Percentiles rank a stretch among this genome's conserved stretches.
phyloP scores from a whole-genome alignment of 2,888 invertebrate species.

The Cabera pusaria region DNA sequence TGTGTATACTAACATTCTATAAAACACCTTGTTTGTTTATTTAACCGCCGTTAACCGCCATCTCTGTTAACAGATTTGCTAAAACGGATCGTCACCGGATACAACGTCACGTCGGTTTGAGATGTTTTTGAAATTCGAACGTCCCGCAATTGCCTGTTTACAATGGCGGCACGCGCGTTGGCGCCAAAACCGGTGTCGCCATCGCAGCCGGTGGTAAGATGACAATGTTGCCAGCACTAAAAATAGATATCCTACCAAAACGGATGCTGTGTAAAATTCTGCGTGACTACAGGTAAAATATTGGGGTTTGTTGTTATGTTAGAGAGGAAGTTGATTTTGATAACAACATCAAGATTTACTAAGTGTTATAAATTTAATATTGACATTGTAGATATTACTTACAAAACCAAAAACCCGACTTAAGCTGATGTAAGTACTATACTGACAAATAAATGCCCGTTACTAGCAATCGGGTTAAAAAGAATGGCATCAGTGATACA shows the following conservation, averaged over 20 bases:
- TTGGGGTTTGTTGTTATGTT: conserved; percentile 32
- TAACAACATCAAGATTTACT: conserved; percentile 12
- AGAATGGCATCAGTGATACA: no score
- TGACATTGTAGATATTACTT: conserved; percentile 9
- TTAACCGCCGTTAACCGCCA: conserved; percentile 14
- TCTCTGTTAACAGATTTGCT: conserved; percentile 29
- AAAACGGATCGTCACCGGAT: conserved; percentile 74
- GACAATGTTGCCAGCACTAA: conserved; percentile 75
- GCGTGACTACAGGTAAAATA: conserved; percentile 43
- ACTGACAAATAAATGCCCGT: no score
- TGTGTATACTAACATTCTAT: conserved; percentile 14
- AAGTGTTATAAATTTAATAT: conserved; percentile 18
- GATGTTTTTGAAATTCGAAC: conserved; percentile 80
- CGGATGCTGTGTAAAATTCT: conserved; percentile 32
- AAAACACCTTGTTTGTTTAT: conserved; percentile 17
- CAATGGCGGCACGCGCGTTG: conserved; percentile 72
- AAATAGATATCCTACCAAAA: conserved; percentile 59
- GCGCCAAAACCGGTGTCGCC: conserved; percentile 71
- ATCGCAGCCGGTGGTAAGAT: conserved; percentile 45
- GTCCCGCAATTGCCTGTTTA: conserved; percentile 69
- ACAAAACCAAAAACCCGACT: conserved; percentile 27
- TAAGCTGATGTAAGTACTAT: no score
- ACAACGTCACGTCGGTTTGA: conserved; percentile 71
- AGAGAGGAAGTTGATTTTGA: conserved; percentile 18
- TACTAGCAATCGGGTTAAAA: no score